These are phyloP conservation scores for Mechanitis messenoides DNA, from an alignment of 2,888 invertebrate species.

Conservation along the genomic window DNA sequence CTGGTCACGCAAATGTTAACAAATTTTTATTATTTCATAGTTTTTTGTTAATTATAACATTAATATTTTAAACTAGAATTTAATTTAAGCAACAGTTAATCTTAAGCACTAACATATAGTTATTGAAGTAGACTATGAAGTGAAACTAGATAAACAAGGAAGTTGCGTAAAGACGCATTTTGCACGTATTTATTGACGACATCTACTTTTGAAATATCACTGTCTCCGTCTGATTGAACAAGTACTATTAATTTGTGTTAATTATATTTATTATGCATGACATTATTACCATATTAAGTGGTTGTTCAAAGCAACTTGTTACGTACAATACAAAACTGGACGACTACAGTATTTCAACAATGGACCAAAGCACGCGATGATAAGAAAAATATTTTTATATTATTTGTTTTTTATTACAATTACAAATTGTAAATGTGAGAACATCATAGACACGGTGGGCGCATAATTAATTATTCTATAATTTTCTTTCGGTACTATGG, in stretches of 20 bases:
- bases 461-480: not conserved
- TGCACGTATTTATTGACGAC: slow-evolving; percentile 2
- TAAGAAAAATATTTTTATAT: not conserved
- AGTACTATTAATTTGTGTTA: slow-evolving; percentile 22
- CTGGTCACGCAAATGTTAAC: slow-evolving; percentile 31
- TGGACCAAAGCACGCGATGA: slow-evolving; percentile 11
- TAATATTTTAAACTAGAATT: no score
- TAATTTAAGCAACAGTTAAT: not conserved
- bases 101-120: no score
- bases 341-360: slow-evolving; percentile 12
- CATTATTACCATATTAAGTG: slow-evolving; percentile 23
- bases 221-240: slow-evolving; percentile 21
- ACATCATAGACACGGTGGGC: no score
- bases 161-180: not conserved
- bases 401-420: no score
- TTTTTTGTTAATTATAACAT: slow-evolving; percentile 12
- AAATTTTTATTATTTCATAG: slow-evolving; percentile 28
- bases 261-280: slow-evolving; percentile 20
- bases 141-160: slow-evolving; percentile 2
- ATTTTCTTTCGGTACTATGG: not conserved
- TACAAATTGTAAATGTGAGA: no score
- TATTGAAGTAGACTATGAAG: not conserved
- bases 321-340: slow-evolving; percentile 11
- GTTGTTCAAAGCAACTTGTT: slow-evolving; percentile 20
- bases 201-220: slow-evolving; percentile 15